A percentile compares a stretch with the other conserved stretches of the same genome.
Conservation (phyloP, 1,140 invertebrate species). For the Drosophila aff. region DNA sequence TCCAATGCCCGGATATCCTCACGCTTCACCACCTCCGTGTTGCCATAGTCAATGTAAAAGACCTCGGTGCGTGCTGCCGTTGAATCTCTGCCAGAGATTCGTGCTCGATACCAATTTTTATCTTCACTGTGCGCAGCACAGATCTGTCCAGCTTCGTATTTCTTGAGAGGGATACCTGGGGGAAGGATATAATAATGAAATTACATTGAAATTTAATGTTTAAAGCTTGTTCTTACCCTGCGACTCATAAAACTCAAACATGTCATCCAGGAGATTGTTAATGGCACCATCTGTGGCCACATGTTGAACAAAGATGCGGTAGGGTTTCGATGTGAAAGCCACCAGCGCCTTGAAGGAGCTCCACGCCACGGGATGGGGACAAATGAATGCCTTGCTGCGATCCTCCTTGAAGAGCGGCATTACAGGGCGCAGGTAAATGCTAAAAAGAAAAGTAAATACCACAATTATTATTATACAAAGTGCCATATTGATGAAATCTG, state of each 20-base stretch:
- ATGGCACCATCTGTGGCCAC: constrained; percentile 79
- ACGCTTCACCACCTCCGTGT: constrained; percentile 87
- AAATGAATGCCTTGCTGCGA: constrained; percentile 62
- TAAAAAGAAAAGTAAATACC: constrained; percentile 6
- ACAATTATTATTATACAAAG: background rate
- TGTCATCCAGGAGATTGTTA: constrained; percentile 85
- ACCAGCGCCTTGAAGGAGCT: constrained; percentile 64
- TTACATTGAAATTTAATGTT: background rate
- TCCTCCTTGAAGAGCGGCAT: constrained; percentile 78
- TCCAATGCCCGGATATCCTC: constrained; percentile 86
- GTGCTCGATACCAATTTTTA: constrained; percentile 89
- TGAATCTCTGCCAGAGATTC: constrained; percentile 85
- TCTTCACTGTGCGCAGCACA: constrained; percentile 88
- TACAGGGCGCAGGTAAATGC: constrained; percentile 72
- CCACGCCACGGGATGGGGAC: constrained; percentile 60
- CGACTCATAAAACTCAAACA: constrained; percentile 87
- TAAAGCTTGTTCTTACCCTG: constrained; percentile 63
- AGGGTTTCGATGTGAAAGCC: constrained; percentile 62
- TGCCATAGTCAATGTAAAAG: constrained; percentile 92
- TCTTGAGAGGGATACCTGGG: constrained; percentile 53
- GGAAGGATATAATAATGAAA: background rate
- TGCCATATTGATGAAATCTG: too few relatives aligned
- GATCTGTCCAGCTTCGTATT: constrained; percentile 80
- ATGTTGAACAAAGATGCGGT: constrained; percentile 88
- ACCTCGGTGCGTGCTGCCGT: constrained; percentile 86